Evolutionary conservation across 2,113 vertebrate genomes (phyloP), one percentile per base, ranked within the genome.

Genomic region (Cairina moschata): DNA sequence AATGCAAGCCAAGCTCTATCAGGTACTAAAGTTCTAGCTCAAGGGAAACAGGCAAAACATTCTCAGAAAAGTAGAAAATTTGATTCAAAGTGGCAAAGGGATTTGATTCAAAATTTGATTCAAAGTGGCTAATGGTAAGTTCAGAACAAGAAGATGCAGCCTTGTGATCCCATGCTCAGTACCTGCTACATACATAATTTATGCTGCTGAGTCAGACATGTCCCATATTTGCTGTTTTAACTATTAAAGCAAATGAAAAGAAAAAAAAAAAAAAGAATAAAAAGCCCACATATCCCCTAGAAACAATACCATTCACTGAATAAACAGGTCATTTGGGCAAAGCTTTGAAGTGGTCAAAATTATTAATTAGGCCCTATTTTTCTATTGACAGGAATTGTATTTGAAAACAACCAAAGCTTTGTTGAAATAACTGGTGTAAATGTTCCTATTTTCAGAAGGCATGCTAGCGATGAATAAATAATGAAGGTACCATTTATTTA

Each of bases 401-500:
- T 55, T 92, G 31, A 86, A 88, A 77, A 17, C 48, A 91, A 34
- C 13, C 34, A 56, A 83, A 83, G 34, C 36, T 82, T 89, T 91
- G 66, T 74, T 84, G 50, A 56, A 92, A 66, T 88, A 83, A 80
- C 44, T 56, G 26, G 23, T 0, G 0, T 60, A 48, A 71, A 31
- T 89, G 29, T 42, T 85, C 80, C 69, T 6, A 32, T 82, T 87
- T 86, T 78, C 84, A 76, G 28, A 23, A 75, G 62, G 48, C 36
- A 82, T 46, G n/a, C 44, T 42, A 73, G 22, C 23, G 71, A 69
- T 81, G 78, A 95, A 95, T 93, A 95, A 89, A 78, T 73, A 80
- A 84, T 52, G 23, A 80, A 65, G n/a, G 29, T 48, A 8, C 40
- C 55, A 60, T 86, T 92, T 95, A 83, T 83, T 88, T 94, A 74